These are phyloP conservation scores for Geotrupes spiniger DNA, from an alignment of 2,888 invertebrate genomes.

Conservation along the genomic window DNA sequence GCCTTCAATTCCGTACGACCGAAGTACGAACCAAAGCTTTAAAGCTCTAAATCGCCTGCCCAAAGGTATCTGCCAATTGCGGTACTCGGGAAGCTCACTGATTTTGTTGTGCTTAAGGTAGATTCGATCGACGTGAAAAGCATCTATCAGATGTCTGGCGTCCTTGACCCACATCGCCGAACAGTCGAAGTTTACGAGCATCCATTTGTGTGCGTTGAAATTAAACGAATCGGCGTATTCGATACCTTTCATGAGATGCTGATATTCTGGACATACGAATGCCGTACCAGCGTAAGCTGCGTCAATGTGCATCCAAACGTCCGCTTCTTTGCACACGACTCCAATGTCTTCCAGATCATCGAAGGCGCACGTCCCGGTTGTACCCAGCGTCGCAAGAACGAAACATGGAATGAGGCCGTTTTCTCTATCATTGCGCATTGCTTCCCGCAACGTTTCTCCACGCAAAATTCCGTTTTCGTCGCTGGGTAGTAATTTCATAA, in stretches of 20 bases:
- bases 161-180: slow-evolving; percentile 91
- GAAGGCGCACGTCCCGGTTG: slow-evolving; percentile 77
- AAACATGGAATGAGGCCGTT: slow-evolving; percentile 85
- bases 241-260: slow-evolving; percentile 72
- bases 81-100: slow-evolving; percentile 59
- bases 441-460: slow-evolving; percentile 64
- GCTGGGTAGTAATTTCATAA: slow-evolving; percentile 68
- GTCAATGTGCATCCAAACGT: slow-evolving; percentile 92
- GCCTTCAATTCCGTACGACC: slow-evolving; percentile 78
- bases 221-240: slow-evolving; percentile 87
- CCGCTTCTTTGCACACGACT: slow-evolving; percentile 69
- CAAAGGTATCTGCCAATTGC: slow-evolving; percentile 86
- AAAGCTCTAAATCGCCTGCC: slow-evolving; percentile 85
- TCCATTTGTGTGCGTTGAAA: slow-evolving; percentile 95
- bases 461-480: slow-evolving; percentile 67
- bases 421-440: slow-evolving; percentile 72
- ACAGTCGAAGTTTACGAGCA: slow-evolving; percentile 93
- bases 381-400: slow-evolving; percentile 72
- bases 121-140: slow-evolving; percentile 89
- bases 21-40: slow-evolving; percentile 91
- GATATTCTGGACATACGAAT: slow-evolving; percentile 88
- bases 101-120: slow-evolving; percentile 76
- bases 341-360: slow-evolving; percentile 84
- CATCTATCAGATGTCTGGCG: slow-evolving; percentile 73
- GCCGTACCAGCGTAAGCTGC: slow-evolving; percentile 95